These are phyloP conservation scores for Nasonia vitripennis DNA, from an alignment of 1,140 invertebrate genomes.

Conservation along the genomic window DNA sequence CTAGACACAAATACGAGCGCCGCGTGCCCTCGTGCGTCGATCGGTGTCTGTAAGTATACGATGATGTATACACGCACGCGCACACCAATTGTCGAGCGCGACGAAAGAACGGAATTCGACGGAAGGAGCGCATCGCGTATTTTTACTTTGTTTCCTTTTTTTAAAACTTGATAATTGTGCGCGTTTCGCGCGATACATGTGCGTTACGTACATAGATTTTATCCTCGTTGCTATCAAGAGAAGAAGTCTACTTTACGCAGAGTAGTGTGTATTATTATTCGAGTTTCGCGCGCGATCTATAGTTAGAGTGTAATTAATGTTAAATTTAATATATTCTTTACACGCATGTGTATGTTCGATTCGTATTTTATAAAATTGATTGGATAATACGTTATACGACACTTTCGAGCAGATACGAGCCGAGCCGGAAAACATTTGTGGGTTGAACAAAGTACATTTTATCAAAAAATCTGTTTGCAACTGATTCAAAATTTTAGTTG, in stretches of 20 bases:
- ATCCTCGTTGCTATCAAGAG: neutral
- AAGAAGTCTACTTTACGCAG: slow-evolving; percentile 17
- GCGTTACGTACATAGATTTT: slow-evolving; percentile 12
- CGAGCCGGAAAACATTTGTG: slow-evolving; percentile 15
- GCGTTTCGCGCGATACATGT: neutral
- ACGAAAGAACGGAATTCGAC: neutral
- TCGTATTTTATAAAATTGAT: slow-evolving; percentile 1
- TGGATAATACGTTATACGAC: neutral
- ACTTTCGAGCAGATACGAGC: slow-evolving; percentile 39
- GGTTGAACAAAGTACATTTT: slow-evolving; percentile 44
- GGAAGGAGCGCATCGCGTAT: neutral
- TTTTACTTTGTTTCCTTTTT: neutral
- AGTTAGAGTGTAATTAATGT: slow-evolving; percentile 13
- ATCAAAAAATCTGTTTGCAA: neutral
- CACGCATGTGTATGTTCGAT: neutral
- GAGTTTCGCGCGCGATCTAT: slow-evolving; percentile 6
- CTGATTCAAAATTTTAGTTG: neutral
- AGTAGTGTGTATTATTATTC: slow-evolving; percentile 13
- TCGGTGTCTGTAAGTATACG: slow-evolving; percentile 4
- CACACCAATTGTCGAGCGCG: neutral
- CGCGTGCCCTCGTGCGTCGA: slow-evolving; percentile 47
- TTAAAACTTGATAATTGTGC: neutral
- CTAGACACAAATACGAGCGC: slow-evolving; percentile 63
- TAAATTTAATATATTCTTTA: slow-evolving; percentile 40
- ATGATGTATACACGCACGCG: neutral